Conservation (phyloP, 2,888 invertebrate genomes). For the Hartigia nigra region DNA sequence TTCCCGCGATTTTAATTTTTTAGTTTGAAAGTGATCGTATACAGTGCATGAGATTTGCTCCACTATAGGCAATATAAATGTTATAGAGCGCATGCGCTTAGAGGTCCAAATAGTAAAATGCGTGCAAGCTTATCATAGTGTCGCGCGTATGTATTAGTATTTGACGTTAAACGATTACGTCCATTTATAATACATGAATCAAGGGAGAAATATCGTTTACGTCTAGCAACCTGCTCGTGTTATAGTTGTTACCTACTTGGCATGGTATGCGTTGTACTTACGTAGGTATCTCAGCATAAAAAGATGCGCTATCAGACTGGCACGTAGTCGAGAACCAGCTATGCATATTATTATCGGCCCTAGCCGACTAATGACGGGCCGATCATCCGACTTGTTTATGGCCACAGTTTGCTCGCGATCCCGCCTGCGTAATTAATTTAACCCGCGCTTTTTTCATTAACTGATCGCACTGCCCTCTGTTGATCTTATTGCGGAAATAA, state of each 20-base stretch:
- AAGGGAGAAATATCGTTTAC: background rate
- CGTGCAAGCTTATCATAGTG: too few species aligned
- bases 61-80: too few species aligned
- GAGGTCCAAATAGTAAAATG: too few species aligned
- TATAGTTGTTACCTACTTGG: background rate
- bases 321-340: constrained; percentile 10
- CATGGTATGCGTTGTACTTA: background rate
- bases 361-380: constrained; percentile 53
- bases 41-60: background rate
- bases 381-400: constrained; percentile 59
- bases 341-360: constrained; percentile 58
- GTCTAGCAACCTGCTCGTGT: background rate
- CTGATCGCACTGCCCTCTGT: background rate
- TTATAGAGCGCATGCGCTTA: too few species aligned
- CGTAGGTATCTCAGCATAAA: background rate
- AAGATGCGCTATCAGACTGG: background rate
- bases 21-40: background rate
- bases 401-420: constrained; percentile 43
- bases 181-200: background rate
- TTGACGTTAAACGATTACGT: background rate
- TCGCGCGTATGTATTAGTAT: background rate
- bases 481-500: background rate
- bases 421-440: constrained; percentile 56
- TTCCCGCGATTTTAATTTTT: background rate
- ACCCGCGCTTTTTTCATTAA: constrained; percentile 30